These are phyloP conservation scores for Andrena chrysosceles DNA, from an alignment of 2,888 invertebrate species.

Conservation along the genomic window DNA sequence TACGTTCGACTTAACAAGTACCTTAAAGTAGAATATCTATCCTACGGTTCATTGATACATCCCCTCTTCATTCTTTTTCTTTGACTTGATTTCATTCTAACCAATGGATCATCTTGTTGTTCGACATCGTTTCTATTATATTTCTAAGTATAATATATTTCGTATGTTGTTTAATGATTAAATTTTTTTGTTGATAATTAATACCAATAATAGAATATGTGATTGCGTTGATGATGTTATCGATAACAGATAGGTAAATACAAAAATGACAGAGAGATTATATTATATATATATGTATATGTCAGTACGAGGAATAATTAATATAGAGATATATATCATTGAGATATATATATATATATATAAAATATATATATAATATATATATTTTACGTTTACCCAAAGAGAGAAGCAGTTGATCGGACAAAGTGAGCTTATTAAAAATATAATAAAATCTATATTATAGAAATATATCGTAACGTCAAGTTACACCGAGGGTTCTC, in stretches of 20 bases:
- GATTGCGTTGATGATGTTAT: slow-evolving; percentile 80
- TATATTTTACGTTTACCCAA: slow-evolving; percentile 83
- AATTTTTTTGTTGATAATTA: slow-evolving; percentile 79
- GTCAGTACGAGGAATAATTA: slow-evolving; percentile 72
- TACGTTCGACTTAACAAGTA: slow-evolving; percentile 50
- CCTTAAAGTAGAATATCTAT: slow-evolving; percentile 67
- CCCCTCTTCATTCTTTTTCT: slow-evolving; percentile 30
- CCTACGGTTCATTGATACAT: slow-evolving; percentile 72
- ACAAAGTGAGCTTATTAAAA: slow-evolving; percentile 77
- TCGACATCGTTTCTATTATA: slow-evolving; percentile 77
- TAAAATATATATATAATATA: slow-evolving; percentile 71
- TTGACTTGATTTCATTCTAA: slow-evolving; percentile 83
- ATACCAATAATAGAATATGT: slow-evolving; percentile 74
- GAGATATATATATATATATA: slow-evolving; percentile 66
- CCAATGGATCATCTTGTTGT: slow-evolving; percentile 82
- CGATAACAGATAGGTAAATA: slow-evolving; percentile 74
- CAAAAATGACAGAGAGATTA: slow-evolving; percentile 79
- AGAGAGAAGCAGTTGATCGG: slow-evolving; percentile 76
- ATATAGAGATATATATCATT: slow-evolving; percentile 68
- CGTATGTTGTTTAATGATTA: slow-evolving; percentile 76
- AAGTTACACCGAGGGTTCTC: slow-evolving; percentile 66
- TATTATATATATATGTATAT: slow-evolving; percentile 62
- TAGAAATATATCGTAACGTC: slow-evolving; percentile 62
- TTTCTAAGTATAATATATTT: slow-evolving; percentile 73
- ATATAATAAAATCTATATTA: slow-evolving; percentile 69